These are phyloP conservation scores for Matsumyia berberina DNA, from an alignment of 2,888 invertebrate species.

Conservation along the genomic window DNA sequence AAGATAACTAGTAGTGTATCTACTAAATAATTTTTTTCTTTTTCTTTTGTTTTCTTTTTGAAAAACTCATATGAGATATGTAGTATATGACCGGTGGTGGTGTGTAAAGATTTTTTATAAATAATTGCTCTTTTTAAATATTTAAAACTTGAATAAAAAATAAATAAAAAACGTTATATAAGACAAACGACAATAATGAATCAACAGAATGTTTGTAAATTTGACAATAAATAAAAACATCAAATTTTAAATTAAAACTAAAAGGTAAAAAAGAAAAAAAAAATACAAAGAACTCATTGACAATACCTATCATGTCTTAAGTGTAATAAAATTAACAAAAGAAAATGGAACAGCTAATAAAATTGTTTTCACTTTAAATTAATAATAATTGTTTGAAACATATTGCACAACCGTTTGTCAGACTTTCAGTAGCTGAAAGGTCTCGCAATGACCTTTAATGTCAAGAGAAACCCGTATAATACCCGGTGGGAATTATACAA, in stretches of 20 bases:
- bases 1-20: conserved; percentile 21
- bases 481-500: too few relatives aligned
- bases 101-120: conserved; percentile 63
- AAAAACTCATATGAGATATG: conserved; percentile 42
- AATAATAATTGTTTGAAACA: neutral
- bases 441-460: too few relatives aligned
- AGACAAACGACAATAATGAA: conserved; percentile 59
- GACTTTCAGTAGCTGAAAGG: too few relatives aligned
- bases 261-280: neutral
- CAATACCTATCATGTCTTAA: conserved; percentile 74
- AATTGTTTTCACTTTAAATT: conserved; percentile 76
- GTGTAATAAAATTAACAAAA: conserved; percentile 65
- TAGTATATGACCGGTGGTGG: conserved; percentile 27
- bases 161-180: conserved; percentile 14
- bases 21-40: conserved; percentile 30
- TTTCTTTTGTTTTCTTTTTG: too few relatives aligned
- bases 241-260: conserved; percentile 37
- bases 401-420: too few relatives aligned
- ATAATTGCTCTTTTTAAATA: conserved; percentile 72
- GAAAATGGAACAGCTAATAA: conserved; percentile 71
- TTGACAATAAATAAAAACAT: conserved; percentile 69
- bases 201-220: conserved; percentile 54
- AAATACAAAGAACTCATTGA: conserved; percentile 55
- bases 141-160: conserved; percentile 31
- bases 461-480: too few relatives aligned